These are phyloP conservation scores for Notoglanidium macrostoma DNA, from an alignment of 2,797 vertebrate species.

Conservation along the genomic window DNA sequence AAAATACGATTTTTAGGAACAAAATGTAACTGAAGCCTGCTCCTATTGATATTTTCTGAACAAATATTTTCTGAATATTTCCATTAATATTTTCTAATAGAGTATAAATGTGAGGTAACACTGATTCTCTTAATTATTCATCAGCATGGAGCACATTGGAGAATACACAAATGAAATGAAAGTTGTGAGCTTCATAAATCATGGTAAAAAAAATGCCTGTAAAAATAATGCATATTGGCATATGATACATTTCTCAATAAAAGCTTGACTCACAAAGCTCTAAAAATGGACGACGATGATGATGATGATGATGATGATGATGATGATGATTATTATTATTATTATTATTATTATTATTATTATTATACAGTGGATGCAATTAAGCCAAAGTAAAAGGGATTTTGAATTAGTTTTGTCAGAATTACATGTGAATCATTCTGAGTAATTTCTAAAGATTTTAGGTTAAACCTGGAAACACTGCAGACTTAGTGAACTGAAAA, in stretches of 20 bases:
- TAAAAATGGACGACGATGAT: neutral
- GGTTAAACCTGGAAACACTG: slow-evolving; percentile 10
- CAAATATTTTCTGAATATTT: too few relatives aligned
- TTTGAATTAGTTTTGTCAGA: neutral
- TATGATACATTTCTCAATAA: neutral
- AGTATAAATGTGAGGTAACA: neutral
- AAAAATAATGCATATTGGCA: neutral
- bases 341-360: neutral
- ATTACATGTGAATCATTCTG: neutral
- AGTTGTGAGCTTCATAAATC: neutral
- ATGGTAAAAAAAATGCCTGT: neutral
- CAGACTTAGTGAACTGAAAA: slow-evolving; percentile 40
- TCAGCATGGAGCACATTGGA: neutral
- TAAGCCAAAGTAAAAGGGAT: neutral
- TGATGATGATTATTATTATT: neutral
- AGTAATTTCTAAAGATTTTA: slow-evolving; percentile 11
- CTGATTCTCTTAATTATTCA: neutral
- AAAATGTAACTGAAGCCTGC: neutral
- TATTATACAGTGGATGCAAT: neutral
- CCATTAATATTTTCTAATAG: too few relatives aligned
- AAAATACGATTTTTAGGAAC: neutral
- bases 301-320: neutral
- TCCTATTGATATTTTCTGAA: neutral
- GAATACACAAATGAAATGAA: neutral
- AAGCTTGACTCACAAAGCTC: neutral